Evolutionary conservation across 2,888 invertebrate species (phyloP), one percentile per base, ranked within the genome.

Genomic region (Chesias legatella): DNA sequence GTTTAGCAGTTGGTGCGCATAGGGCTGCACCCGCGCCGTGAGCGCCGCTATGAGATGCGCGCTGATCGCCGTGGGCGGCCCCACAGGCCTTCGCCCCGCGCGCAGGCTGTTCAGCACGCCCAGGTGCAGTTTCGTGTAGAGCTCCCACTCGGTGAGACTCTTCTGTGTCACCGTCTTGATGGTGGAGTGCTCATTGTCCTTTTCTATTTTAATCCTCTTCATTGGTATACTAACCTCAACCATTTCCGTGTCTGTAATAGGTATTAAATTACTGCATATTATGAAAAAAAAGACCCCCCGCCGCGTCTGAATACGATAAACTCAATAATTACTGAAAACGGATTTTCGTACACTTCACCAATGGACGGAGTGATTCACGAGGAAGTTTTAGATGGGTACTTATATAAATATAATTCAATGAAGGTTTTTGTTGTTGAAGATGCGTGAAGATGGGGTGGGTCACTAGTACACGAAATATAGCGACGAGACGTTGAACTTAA

Each of bases 71-170:
- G 91, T 90, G 0, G 92, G 90, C 0, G 91, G 90, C 0, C 79
- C 81, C 4, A 61, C 77, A 29, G 63, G 80, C 60, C 79, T 63
- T 30, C 73, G 88, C 58, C 79, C 84, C 0, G 92, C 91, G 1
- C 91, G 68, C 44, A 94, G 70, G 41, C 92, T 92, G 51, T 92
- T 91, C 34, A 94, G 63, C 7, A 94, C 81, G 0, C 91, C 92
- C 13, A 94, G 73, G 62, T 94, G 94, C 11, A 94, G 74, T 53
- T 91, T 90, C n/a, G 90, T 90, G 51, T 94, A 94, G 4, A 90
- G 57, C 43, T 89, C 88, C 0, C 67, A 43, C 40, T 81, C 79
- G 0, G 71, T 60, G n/a, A 78, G 45, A 1, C 60, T 48, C 35
- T 70, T 74, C 7, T 60, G 60, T 0, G 57, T 56, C 1, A 67